phyloP scores from a whole-genome alignment of 2,888 invertebrate genomes.

The Sinotaia quadrata region DNA sequence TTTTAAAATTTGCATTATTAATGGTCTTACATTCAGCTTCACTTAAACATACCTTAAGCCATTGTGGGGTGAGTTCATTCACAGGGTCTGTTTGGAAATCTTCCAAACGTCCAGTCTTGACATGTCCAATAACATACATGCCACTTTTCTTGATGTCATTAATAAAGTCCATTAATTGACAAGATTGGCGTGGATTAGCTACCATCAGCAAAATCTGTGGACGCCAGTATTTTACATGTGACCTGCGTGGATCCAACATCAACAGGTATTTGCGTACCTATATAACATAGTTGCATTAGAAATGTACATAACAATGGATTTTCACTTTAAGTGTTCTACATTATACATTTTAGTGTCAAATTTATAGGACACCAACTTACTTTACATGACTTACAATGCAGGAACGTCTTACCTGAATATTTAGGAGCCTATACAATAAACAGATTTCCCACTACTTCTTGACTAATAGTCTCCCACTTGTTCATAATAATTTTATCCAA shows the following conservation, averaged over 20 bases:
- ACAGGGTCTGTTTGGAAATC: constrained; percentile 79
- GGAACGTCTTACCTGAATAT: too few species aligned
- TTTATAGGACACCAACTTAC: not conserved
- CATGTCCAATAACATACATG: constrained; percentile 89
- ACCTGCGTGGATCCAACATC: constrained; percentile 93
- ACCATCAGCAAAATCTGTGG: constrained; percentile 96
- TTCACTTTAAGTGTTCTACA: not conserved
- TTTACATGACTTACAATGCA: too few species aligned
- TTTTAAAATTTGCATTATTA: too few species aligned
- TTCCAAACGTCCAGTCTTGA: constrained; percentile 77
- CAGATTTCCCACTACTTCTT: too few species aligned
- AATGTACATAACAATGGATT: not conserved
- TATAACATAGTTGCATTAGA: not conserved
- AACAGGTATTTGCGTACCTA: constrained; percentile 92
- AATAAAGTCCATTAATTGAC: constrained; percentile 95
- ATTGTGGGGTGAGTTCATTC: constrained; percentile 83
- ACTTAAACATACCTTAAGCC: constrained; percentile 28
- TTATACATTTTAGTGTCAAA: not conserved
- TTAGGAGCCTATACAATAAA: too few species aligned
- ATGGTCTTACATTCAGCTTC: too few species aligned
- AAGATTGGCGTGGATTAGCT: constrained; percentile 89
- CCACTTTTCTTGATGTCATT: constrained; percentile 96
- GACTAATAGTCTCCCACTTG: too few species aligned
- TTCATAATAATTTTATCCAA: too few species aligned
- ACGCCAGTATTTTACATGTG: constrained; percentile 99